phyloP scores from a whole-genome alignment of 2,113 vertebrate genomes.

The Promerops cafer region DNA sequence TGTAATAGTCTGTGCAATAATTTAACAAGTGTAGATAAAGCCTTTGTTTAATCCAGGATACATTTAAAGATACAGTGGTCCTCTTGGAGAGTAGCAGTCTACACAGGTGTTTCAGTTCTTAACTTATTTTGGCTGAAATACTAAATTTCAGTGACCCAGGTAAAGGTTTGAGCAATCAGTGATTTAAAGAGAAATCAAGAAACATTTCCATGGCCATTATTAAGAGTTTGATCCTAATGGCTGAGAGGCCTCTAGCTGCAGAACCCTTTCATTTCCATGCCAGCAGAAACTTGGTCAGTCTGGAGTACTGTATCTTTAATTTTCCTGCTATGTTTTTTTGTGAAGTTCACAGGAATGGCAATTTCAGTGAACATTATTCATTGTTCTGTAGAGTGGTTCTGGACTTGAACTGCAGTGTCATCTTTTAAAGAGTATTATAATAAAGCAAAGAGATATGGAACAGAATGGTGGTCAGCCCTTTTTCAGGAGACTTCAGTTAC shows the following conservation, averaged over 20 bases:
- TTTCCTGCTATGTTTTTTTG: slow-evolving; percentile 46
- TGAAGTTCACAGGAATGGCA: slow-evolving; percentile 28
- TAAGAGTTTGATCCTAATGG: neutral
- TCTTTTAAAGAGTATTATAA: slow-evolving; percentile 60
- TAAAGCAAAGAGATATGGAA: slow-evolving; percentile 60
- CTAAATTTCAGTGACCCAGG: neutral
- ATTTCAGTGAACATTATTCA: slow-evolving; percentile 41
- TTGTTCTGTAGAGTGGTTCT: slow-evolving; percentile 61
- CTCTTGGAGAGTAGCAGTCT: neutral
- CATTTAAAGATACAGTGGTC: slow-evolving; percentile 44
- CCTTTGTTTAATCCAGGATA: slow-evolving; percentile 22
- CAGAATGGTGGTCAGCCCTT: neutral
- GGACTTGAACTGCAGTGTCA: slow-evolving; percentile 58
- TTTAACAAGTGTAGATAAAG: slow-evolving; percentile 41
- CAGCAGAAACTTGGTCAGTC: neutral
- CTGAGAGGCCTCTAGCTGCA: neutral
- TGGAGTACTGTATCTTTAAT: slow-evolving; percentile 52
- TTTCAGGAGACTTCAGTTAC: neutral
- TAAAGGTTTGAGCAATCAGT: neutral
- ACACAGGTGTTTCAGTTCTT: neutral
- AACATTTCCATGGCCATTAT: neutral
- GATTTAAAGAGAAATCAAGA: neutral
- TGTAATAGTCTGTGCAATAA: slow-evolving; percentile 64
- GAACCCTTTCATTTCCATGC: neutral
- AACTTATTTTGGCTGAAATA: neutral